These are phyloP conservation scores for Oxyura jamaicensis DNA, from an alignment of 2,113 vertebrate genomes.

Conservation along the genomic window DNA sequence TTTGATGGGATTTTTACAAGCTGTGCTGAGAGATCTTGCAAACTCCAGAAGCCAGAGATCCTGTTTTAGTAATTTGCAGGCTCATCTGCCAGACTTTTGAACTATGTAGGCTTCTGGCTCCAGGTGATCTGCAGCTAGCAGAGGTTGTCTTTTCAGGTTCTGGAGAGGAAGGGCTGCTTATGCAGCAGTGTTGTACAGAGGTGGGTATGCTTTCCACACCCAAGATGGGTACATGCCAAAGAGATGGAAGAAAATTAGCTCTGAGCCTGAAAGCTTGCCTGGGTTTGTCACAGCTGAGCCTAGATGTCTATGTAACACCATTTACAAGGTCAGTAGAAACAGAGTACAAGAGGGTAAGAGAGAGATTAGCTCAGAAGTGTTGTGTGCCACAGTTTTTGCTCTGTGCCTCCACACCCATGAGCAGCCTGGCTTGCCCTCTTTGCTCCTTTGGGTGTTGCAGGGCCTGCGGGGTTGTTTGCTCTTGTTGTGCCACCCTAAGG, in stretches of 20 bases:
- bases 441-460: not conserved
- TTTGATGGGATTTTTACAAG: constrained; percentile 33
- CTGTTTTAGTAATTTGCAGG: constrained; percentile 1
- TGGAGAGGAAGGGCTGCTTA: not conserved
- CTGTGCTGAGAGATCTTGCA: not conserved
- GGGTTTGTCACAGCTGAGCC: not conserved
- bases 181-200: not conserved
- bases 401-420: not conserved
- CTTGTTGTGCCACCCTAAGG: not conserved
- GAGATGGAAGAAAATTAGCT: not conserved
- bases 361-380: not conserved
- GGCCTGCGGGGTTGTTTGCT: not conserved
- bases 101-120: not conserved
- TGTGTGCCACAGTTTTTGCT: not conserved
- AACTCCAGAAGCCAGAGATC: constrained; percentile 1
- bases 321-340: not conserved
- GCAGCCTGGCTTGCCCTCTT: not conserved
- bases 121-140: not conserved
- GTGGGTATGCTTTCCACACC: not conserved
- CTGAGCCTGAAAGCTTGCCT: not conserved
- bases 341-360: not conserved
- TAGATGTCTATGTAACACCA: not conserved
- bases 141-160: not conserved
- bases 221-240: not conserved
- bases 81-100: constrained; percentile 19